Evolutionary conservation across 1,140 invertebrate species (phyloP), one percentile per base, ranked within the genome.

Genomic region (Triops cancriformis): DNA sequence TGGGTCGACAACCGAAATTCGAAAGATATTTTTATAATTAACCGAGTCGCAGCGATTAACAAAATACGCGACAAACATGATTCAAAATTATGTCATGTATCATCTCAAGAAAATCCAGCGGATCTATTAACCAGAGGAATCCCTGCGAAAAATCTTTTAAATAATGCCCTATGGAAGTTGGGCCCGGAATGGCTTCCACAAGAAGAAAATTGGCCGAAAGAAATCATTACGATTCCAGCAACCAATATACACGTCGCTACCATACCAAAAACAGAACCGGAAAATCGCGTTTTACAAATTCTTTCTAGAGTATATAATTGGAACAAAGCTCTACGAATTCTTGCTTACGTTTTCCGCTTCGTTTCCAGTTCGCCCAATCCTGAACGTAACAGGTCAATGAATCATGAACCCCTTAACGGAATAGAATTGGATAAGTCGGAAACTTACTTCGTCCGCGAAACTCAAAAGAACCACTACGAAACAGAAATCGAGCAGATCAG

Each of bases 1-100:
- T 80, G 79, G 79, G 7, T 81, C 4, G 74, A 64, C 43, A 45
- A 45, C 43, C 43, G 43, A 45, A 45, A 45, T 45, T 45, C 43
- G 18, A 45, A 45, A 45, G 43, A 45, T 45, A 45, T 45, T 9
- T 45, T 7, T 45, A 45, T 10, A 45, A 45, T 45, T 45, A 45
- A 45, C 6, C 43, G 5, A 45, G 43, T 45, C 43, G 18, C 43
- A 45, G 43, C 43, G 43, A 7, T 45, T 45, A 45, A 45, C 43
- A 7, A 45, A 45, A 45, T 45, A 45, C 43, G 43, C 43, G 43
- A 45, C 43, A n/a, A n/a, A n/a, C n/a, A n/a, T n/a, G n/a, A n/a
- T n/a, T n/a, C n/a, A n/a, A n/a, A n/a, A n/a, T n/a, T 45, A 10
- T 45, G 5, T 9, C 43, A 45, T 45, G 43, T 45, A 12, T 45